Evolutionary conservation across 2,888 invertebrate species (phyloP), one percentile per base, ranked within the genome.

Genomic region (Meganola albula): DNA sequence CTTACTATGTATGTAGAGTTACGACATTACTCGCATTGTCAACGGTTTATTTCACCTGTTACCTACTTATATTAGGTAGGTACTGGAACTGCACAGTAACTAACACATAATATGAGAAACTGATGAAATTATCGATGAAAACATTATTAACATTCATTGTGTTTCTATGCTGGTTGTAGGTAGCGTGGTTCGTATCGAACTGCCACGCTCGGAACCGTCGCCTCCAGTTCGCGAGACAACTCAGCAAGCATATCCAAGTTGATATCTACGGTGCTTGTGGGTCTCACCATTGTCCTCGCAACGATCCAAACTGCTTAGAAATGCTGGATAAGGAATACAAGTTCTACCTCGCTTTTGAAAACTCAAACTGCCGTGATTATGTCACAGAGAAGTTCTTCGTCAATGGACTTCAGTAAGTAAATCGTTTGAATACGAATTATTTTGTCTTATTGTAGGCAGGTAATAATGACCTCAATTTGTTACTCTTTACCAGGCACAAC

Each of bases 141-240:
- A n/a, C n/a, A n/a, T n/a, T n/a, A n/a, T n/a, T n/a, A n/a, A n/a
- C n/a, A n/a, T n/a, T n/a, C n/a, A n/a, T n/a, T n/a, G n/a, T n/a
- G n/a, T n/a, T n/a, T n/a, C n/a, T n/a, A n/a, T n/a, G n/a, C n/a
- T n/a, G n/a, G n/a, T n/a, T 20, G 3, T 61, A 90, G 90, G 93
- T 98, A 4, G 98, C 98, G 31, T 98, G 98, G 98, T 98, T 98
- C 80, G 98, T 98, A 32, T 98, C 98, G 20, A 98, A 98, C 79
- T 98, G 98, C 70, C 95, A 94, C 44, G 97, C 98, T 2, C 89
- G 95, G 32, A 98, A 98, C 74, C 92, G 93, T 2, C 90, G 98
- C 7, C 85, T 96, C 39, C 92, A 94, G 52, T 98, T 93, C 75
- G 98, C 97, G 6, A 90, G 91, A 50, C 94, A 93, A 69, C 87